phyloP scores from a whole-genome alignment of 2,888 invertebrate species.

The Ceriagrion tenellum region DNA sequence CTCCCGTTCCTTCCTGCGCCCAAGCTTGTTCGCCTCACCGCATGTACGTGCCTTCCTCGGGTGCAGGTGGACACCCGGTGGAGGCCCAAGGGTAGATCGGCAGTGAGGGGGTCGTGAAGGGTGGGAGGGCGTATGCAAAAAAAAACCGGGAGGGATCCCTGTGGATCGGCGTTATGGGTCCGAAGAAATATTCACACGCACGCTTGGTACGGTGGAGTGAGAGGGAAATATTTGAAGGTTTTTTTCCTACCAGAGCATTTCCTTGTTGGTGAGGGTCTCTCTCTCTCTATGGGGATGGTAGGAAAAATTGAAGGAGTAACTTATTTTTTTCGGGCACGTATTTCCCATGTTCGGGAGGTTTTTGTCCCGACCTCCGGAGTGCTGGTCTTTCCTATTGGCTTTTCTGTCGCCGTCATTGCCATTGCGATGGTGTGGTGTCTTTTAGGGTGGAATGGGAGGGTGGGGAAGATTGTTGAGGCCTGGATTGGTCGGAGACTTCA shows the following conservation, averaged over 20 bases:
- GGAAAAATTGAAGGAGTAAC: slow-evolving; percentile 49
- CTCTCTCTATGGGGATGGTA: neutral
- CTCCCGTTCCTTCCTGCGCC: slow-evolving; percentile 30
- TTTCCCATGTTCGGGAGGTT: neutral
- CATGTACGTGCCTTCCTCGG: slow-evolving; percentile 56
- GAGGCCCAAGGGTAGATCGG: neutral
- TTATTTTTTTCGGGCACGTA: slow-evolving; percentile 39
- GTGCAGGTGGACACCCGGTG: slow-evolving; percentile 45
- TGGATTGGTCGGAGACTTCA: neutral
- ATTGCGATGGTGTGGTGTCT: neutral
- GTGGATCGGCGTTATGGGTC: slow-evolving; percentile 10
- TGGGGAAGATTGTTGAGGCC: neutral
- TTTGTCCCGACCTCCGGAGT: neutral
- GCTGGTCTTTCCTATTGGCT: slow-evolving; percentile 27
- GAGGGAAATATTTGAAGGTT: slow-evolving; percentile 47
- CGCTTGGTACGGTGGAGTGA: slow-evolving; percentile 28
- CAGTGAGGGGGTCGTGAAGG: neutral
- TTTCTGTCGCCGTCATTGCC: neutral
- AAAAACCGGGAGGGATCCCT: neutral
- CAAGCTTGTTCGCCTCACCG: neutral
- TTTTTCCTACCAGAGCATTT: neutral
- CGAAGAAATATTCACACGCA: slow-evolving; percentile 66
- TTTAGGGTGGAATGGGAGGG: neutral
- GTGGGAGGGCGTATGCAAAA: slow-evolving; percentile 38
- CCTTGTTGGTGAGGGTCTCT: neutral